Percentiles rank a stretch among this genome's conserved stretches.
Evolutionary conservation across 2,797 vertebrate species (phyloP).

Genomic region (Cyclura pinguis): DNA sequence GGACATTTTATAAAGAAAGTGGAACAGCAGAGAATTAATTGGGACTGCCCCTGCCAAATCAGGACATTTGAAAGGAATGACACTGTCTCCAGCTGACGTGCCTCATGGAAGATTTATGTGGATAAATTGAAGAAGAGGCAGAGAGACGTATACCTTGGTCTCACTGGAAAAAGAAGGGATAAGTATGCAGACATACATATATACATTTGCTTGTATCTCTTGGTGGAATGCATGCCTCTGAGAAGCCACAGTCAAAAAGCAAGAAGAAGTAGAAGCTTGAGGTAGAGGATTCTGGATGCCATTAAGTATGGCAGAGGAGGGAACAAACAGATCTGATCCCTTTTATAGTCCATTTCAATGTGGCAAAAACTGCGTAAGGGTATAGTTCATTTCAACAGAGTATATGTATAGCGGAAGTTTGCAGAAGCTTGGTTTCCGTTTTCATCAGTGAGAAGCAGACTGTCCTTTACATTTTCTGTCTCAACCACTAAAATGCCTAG

Average conservation of each 20-base stretch:
- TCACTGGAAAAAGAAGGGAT: neutral
- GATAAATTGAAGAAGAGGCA: neutral
- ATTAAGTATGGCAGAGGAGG: neutral
- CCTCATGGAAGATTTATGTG: neutral
- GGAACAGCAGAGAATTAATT: too few species aligned
- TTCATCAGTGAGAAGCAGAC: neutral
- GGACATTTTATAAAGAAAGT: too few species aligned
- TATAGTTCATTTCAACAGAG: neutral
- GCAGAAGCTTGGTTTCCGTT: neutral
- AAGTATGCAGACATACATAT: too few species aligned
- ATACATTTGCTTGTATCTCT: neutral
- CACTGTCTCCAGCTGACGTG: neutral
- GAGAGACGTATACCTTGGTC: neutral
- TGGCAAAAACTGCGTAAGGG: neutral
- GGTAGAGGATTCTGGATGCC: neutral
- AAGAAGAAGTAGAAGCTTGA: neutral
- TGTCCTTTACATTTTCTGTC: neutral
- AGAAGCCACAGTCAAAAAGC: neutral
- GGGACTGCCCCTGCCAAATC: too few species aligned
- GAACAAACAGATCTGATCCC: too few species aligned
- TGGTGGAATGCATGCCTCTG: too few species aligned
- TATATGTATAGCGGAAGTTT: neutral
- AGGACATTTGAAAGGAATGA: too few species aligned
- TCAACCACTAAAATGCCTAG: neutral
- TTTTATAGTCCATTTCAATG: neutral